Percentiles rank a stretch among this genome's conserved stretches.
Conservation (phyloP, 2,888 invertebrate species). For the Drosophila greeni region DNA sequence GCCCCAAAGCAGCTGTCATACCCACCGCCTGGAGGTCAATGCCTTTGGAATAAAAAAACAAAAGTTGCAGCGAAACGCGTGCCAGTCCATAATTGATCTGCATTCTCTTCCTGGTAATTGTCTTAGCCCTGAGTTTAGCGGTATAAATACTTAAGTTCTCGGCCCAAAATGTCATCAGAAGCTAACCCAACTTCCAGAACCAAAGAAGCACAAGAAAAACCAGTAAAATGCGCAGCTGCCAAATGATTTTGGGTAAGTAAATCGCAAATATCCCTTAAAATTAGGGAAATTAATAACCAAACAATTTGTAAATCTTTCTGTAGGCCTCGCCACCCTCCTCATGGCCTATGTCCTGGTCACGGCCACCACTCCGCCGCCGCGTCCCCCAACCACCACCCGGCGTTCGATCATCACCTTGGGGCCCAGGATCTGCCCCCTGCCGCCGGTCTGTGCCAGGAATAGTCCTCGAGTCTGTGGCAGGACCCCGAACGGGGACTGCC, state of each 20-base stretch:
- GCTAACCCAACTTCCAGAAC: background rate
- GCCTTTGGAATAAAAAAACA: slow-evolving; percentile 8
- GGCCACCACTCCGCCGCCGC: slow-evolving; percentile 2
- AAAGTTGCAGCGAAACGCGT: slow-evolving; percentile 11
- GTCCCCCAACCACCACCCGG: background rate
- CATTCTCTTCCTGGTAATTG: slow-evolving; percentile 21
- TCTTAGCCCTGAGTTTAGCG: background rate
- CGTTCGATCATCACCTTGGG: slow-evolving; percentile 3
- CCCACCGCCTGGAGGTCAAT: background rate
- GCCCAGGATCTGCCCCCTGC: slow-evolving; percentile 35
- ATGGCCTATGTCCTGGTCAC: background rate
- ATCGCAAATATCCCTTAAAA: no score
- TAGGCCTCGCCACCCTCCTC: slow-evolving; percentile 17
- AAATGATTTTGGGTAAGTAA: slow-evolving; percentile 20
- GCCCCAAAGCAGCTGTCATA: background rate
- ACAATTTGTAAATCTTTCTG: no score
- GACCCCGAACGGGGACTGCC: slow-evolving; percentile 46
- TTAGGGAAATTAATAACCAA: no score
- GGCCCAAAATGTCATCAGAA: slow-evolving; percentile 13
- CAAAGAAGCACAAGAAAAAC: background rate
- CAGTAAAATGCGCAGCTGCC: slow-evolving; percentile 7
- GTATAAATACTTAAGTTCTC: slow-evolving; percentile 21
- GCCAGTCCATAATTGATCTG: slow-evolving; percentile 1
- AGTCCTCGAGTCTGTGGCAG: slow-evolving; percentile 59
- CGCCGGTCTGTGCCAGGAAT: slow-evolving; percentile 38